Evolutionary conservation across 2,113 vertebrate species (phyloP).

Genomic region (Catharus minimus): DNA sequence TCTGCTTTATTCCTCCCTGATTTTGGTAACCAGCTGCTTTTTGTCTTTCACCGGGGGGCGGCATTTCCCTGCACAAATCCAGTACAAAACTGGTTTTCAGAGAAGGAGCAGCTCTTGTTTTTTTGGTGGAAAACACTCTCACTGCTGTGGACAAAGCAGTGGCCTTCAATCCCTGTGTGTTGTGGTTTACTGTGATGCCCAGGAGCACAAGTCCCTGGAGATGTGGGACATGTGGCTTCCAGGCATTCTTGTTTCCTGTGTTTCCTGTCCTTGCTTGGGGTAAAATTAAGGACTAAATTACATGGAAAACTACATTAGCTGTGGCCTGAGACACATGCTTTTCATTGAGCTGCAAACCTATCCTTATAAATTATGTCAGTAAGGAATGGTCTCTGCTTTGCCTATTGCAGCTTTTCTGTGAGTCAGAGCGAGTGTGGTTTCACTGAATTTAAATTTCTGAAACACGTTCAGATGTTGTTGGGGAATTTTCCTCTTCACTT

Average conservation of each 20-base stretch:
- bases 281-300: background rate
- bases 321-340: background rate
- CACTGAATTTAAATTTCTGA: background rate
- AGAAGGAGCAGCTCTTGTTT: background rate
- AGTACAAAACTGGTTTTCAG: background rate
- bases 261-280: background rate
- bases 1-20: background rate
- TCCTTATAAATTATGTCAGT: background rate
- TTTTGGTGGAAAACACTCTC: background rate
- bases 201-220: background rate
- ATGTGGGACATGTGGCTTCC: background rate
- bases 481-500: background rate
- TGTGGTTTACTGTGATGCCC: background rate
- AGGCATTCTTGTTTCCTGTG: background rate
- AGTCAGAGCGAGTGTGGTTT: background rate
- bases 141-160: background rate
- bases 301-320: background rate
- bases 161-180: background rate
- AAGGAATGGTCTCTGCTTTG: background rate
- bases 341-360: background rate
- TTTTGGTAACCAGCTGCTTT: conserved; percentile 13
- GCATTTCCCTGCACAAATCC: conserved; percentile 39
- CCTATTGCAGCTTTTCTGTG: background rate
- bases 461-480: background rate
- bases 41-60: conserved; percentile 44